Evolutionary conservation across 2,113 vertebrate species (phyloP).

Genomic region (Corythaixoides concolor): DNA sequence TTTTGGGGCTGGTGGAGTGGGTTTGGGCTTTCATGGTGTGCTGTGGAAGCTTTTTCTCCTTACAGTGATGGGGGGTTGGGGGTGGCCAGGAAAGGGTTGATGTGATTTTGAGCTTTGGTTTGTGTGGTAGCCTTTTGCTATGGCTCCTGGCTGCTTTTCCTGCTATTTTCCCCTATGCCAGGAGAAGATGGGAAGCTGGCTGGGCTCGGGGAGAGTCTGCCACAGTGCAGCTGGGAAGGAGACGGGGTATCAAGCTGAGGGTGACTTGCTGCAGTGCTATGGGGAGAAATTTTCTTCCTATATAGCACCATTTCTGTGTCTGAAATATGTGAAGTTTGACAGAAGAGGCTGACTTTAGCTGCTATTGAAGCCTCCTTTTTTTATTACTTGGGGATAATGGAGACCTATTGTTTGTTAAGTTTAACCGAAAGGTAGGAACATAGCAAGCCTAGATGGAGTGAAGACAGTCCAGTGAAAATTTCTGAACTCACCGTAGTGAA

Average conservation of each 20-base stretch:
- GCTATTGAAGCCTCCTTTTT: background rate
- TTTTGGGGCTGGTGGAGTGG: rapidly evolving
- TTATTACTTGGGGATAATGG: background rate
- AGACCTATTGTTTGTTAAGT: background rate
- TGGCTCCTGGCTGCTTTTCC: background rate
- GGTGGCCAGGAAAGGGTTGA: rapidly evolving
- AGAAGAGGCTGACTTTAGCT: background rate
- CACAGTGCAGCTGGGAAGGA: background rate
- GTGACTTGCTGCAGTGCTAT: background rate
- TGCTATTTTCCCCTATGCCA: rapidly evolving
- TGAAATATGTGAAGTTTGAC: background rate
- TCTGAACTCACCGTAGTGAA: background rate
- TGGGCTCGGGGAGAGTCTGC: background rate
- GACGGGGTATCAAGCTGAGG: background rate
- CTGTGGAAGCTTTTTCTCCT: background rate
- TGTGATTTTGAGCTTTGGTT: background rate
- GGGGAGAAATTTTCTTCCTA: background rate
- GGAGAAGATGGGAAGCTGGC: background rate
- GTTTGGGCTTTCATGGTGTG: rapidly evolving
- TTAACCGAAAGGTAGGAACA: background rate
- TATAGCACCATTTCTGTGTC: background rate
- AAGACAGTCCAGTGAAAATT: background rate
- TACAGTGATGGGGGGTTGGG: rapidly evolving
- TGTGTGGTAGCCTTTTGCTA: background rate
- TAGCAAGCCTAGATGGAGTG: background rate